Percentiles rank a stretch among this genome's conserved stretches.
Conservation (phyloP, 2,113 vertebrate species). For the Nothocercus julius region DNA sequence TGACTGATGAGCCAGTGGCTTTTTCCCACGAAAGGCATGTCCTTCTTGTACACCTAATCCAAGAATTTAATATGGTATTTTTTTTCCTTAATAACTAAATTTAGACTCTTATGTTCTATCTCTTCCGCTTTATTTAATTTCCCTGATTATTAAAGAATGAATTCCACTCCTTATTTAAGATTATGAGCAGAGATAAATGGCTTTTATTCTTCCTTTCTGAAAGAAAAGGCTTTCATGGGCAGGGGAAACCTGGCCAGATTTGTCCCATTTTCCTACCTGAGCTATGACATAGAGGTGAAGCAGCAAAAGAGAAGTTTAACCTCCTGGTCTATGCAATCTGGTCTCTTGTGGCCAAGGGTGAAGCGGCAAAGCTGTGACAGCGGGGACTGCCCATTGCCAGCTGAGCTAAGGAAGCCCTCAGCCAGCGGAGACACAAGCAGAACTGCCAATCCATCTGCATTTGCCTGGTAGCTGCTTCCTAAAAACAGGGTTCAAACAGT, state of each 20-base stretch:
- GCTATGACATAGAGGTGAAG: background rate
- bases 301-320: background rate
- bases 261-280: background rate
- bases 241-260: background rate
- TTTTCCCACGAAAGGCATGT: conserved; percentile 38
- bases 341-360: background rate
- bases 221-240: background rate
- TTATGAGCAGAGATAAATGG: background rate
- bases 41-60: background rate
- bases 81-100: conserved; percentile 48
- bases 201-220: background rate
- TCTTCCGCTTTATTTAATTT: conserved; percentile 41
- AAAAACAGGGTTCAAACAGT: background rate
- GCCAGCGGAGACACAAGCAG: background rate
- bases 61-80: conserved; percentile 61
- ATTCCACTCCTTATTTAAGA: conserved; percentile 25
- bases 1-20: background rate
- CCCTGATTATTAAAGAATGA: conserved; percentile 27
- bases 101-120: conserved; percentile 37
- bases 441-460: background rate
- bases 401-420: background rate
- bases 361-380: background rate
- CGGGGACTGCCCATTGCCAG: background rate
- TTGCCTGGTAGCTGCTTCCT: background rate
- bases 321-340: background rate